A percentile compares a stretch with the other conserved stretches of the same genome.
Conservation (phyloP, 2,888 invertebrate genomes). For the Cephus pygmeus region DNA sequence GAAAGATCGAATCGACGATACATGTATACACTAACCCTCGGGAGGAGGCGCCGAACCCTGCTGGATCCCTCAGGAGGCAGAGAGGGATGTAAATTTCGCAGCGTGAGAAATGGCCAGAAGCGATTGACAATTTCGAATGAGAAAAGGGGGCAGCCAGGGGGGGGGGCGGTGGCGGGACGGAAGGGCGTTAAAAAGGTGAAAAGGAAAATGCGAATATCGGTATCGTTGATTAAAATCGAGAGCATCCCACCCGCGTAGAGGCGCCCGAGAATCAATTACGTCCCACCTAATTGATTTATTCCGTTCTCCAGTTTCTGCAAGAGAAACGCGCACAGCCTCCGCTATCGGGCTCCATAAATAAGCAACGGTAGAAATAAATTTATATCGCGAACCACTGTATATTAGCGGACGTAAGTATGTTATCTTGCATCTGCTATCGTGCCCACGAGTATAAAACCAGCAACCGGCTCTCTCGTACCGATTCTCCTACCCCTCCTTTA, state of each 20-base stretch:
- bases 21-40: too few relatives aligned
- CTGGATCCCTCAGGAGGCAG: too few relatives aligned
- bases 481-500: too few relatives aligned
- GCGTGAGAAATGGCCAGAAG: too few relatives aligned
- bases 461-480: too few relatives aligned
- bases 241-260: too few relatives aligned
- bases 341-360: constrained; percentile 56
- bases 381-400: constrained; percentile 41
- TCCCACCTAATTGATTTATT: constrained; percentile 1
- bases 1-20: neutral
- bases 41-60: too few relatives aligned
- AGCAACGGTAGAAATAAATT: constrained; percentile 53
- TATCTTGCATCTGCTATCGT: constrained; percentile 52
- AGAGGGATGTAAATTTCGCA: too few relatives aligned
- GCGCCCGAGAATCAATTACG: constrained; percentile 1
- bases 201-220: constrained; percentile 3
- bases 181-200: constrained; percentile 13
- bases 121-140: too few relatives aligned
- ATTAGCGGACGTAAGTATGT: constrained; percentile 43
- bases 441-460: constrained; percentile 1
- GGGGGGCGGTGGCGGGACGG: neutral
- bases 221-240: constrained; percentile 17
- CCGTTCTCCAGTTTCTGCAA: constrained; percentile 28
- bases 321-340: constrained; percentile 18
- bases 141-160: neutral